Percentiles rank a stretch among this genome's conserved stretches.
These are phyloP conservation scores for Psilopsiagon aymara DNA, from an alignment of 2,113 vertebrate genomes.

Conservation along the genomic window DNA sequence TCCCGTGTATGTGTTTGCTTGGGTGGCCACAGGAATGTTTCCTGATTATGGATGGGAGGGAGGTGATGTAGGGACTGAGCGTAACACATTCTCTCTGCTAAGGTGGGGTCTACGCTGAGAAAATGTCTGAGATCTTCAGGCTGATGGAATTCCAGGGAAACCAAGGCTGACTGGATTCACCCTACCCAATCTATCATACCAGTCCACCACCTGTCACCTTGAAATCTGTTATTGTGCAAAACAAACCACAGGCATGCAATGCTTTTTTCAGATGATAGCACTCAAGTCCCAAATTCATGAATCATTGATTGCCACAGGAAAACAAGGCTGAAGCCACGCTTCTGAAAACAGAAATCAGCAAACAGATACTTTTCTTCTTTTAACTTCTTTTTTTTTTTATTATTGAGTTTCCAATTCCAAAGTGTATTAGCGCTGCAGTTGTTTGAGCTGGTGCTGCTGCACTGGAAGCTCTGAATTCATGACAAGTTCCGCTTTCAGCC, in stretches of 20 bases:
- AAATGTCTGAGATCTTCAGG: constrained; percentile 15
- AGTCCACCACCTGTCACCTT: constrained; percentile 51
- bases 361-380: constrained; percentile 13
- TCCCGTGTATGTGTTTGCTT: constrained; percentile 10
- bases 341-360: constrained; percentile 50
- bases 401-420: constrained; percentile 22
- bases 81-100: background rate
- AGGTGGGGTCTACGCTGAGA: constrained; percentile 11
- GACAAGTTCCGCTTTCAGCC: background rate
- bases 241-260: constrained; percentile 59
- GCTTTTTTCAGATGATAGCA: constrained; percentile 32
- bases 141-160: constrained; percentile 23
- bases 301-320: constrained; percentile 63
- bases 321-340: constrained; percentile 49
- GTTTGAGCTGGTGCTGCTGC: background rate
- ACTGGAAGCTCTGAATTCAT: constrained; percentile 36
- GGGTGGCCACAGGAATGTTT: constrained; percentile 63
- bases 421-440: constrained; percentile 10
- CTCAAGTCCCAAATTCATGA: constrained; percentile 42
- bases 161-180: constrained; percentile 31
- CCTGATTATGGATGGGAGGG: constrained; percentile 11
- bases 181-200: constrained; percentile 13
- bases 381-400: background rate
- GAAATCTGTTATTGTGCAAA: constrained; percentile 61
- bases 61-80: background rate